phyloP scores from a whole-genome alignment of 2,888 invertebrate species.

The Agrotis clavis region DNA sequence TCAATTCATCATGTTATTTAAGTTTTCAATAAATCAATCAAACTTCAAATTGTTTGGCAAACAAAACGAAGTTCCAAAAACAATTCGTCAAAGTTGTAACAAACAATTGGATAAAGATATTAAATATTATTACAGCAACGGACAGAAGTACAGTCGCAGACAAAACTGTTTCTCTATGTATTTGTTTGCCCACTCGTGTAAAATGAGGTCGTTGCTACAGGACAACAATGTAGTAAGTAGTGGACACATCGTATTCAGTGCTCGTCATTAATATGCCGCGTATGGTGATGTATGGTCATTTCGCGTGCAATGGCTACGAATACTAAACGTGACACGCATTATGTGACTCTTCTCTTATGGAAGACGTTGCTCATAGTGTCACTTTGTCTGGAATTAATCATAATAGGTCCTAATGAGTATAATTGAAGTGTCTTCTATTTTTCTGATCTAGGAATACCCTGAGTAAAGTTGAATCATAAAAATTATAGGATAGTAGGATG shows the following conservation, averaged over 20 bases:
- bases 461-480: neutral
- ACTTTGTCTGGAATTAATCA: conserved; percentile 6
- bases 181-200: conserved; percentile 18
- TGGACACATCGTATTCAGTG: conserved; percentile 38
- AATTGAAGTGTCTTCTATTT: neutral
- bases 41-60: neutral
- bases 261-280: conserved; percentile 53
- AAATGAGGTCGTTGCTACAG: conserved; percentile 33
- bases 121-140: neutral
- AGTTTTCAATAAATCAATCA: conserved; percentile 3
- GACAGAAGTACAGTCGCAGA: conserved; percentile 22
- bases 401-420: conserved; percentile 9
- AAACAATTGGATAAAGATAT: conserved; percentile 13
- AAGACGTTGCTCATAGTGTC: conserved; percentile 9
- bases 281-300: conserved; percentile 62
- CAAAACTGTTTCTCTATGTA: conserved; percentile 20
- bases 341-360: conserved; percentile 25
- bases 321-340: conserved; percentile 47
- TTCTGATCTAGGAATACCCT: no score
- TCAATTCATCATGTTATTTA: neutral
- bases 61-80: neutral
- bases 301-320: conserved; percentile 50
- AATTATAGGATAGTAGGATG: no score
- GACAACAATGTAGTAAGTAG: conserved; percentile 44
- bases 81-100: neutral